Evolutionary conservation across 2,113 vertebrate species (phyloP).

Genomic region (Macrotus californicus): DNA sequence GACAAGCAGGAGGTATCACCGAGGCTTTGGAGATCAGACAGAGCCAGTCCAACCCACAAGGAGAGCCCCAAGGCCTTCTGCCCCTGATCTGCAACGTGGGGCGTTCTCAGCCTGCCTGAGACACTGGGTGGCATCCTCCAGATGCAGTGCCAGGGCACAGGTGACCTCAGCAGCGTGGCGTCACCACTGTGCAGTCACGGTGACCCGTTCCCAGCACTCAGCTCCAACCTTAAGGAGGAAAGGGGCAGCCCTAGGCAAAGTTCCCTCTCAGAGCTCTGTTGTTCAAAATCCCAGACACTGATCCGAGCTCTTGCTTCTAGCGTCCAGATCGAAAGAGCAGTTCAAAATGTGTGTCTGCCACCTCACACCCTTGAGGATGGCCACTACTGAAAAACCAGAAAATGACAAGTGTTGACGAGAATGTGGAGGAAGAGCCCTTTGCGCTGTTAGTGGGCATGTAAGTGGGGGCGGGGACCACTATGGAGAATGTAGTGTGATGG

Average conservation of each 20-base stretch:
- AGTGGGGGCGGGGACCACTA: no score
- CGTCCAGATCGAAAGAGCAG: not conserved
- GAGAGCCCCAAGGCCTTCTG: not conserved
- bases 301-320: not conserved
- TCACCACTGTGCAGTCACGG: rapidly evolving
- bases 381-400: not conserved
- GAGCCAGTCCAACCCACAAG: not conserved
- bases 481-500: not conserved
- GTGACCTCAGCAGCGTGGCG: not conserved
- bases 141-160: not conserved
- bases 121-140: not conserved
- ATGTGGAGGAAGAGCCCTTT: not conserved
- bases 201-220: not conserved
- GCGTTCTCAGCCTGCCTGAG: not conserved
- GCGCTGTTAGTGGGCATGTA: not conserved
- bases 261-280: not conserved
- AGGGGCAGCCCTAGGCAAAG: not conserved
- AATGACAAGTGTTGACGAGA: not conserved
- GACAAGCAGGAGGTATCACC: not conserved
- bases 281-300: not conserved
- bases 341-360: not conserved
- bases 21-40: not conserved
- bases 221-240: not conserved
- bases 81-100: not conserved
- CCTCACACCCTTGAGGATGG: not conserved